Base-by-base conservation (phyloP, 1,140 invertebrate genomes). In the Drosophila ogumai region DNA sequence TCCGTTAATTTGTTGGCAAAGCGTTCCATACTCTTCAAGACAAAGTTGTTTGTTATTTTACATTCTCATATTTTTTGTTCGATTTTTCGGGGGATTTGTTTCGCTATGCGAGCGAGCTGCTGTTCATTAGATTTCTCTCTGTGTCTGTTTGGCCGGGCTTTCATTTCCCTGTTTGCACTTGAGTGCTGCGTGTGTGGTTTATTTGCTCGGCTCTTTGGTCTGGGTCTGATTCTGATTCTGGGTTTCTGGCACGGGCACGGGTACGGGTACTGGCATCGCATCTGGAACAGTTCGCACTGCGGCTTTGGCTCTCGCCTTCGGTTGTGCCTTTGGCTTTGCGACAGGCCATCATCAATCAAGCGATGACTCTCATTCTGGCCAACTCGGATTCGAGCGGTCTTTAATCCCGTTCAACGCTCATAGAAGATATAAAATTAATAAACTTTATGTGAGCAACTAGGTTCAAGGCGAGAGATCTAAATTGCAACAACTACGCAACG, bases 1-100 rank as follows among this genome's bases (percentile, higher is more conserved):
- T 92, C 91, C 91, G 91, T 91, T 92, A 92, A 92, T 91, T 92
- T 92, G 91, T 92, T 92, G 81, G 71, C 91, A 86, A 82, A 81
- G 91, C 91, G 91, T 92, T 92, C 91, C 77, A 92, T 92, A 92
- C 91, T 92, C 91, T 92, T 92, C 91, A 92, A 92, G 91, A 92
- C 91, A 92, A 92, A 92, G 91, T 82, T 92, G 90, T 92, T 91
- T 90, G 74, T 86, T 79, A 90, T 90, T 86, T 86, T 80, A 82
- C 85, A 91, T 91, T 91, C 90, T 91, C 90, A 91, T 91, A 91
- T 92, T 91, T 90, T 91, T 76, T 59, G 40, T 60, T 75, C 65
- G 50, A 34, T 6, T 31, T 59, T 80, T 64, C 58, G 17, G 56
- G 28, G 36, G 28, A 78, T 69, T 74, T 74, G 34, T 40, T 52